Evolutionary conservation across 2,113 vertebrate species (phyloP).

Genomic region (Myiopsitta monachus): DNA sequence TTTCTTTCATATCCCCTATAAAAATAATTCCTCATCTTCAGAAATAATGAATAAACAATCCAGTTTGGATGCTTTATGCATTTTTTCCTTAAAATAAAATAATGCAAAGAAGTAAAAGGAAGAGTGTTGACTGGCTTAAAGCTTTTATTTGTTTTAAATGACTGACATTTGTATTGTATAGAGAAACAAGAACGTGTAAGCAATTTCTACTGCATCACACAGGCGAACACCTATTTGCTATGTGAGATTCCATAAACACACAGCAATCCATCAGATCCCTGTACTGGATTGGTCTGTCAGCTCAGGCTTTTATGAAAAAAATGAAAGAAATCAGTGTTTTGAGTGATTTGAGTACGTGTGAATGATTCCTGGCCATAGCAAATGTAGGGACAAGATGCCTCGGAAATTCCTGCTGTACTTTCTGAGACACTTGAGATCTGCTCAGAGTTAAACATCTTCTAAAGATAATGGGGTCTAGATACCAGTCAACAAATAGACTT

Average conservation of each 20-base stretch:
- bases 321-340: not conserved
- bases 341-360: not conserved
- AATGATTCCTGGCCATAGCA: not conserved
- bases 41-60: not conserved
- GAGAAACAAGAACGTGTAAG: not conserved
- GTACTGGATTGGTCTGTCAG: not conserved
- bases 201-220: not conserved
- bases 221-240: constrained; percentile 18
- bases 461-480: not conserved
- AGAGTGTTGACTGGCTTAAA: not conserved
- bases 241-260: constrained; percentile 35
- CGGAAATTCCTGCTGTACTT: not conserved
- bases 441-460: not conserved
- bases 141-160: constrained; percentile 4
- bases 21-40: not conserved
- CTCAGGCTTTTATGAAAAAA: not conserved
- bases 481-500: not conserved
- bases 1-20: not conserved
- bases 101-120: not conserved
- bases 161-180: constrained; percentile 33
- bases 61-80: not conserved
- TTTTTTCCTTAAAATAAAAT: not conserved
- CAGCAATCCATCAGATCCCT: constrained; percentile 35
- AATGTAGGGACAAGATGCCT: not conserved
- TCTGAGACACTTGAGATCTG: not conserved